Percentiles rank a stretch among this genome's conserved stretches.
Evolutionary conservation across 2,888 invertebrate species (phyloP).

Genomic region (Sclerodermus sp.): DNA sequence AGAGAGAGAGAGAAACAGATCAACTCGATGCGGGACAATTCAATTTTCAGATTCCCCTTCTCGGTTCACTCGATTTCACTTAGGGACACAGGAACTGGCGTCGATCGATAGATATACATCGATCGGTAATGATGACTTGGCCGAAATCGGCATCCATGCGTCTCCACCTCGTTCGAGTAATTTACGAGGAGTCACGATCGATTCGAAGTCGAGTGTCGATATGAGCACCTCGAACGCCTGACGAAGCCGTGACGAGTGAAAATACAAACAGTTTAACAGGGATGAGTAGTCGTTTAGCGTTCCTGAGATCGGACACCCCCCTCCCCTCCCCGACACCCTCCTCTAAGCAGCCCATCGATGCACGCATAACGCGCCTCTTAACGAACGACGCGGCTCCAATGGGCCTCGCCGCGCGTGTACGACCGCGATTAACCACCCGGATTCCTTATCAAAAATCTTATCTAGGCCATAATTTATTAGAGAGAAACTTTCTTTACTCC

Average conservation of each 20-base stretch:
- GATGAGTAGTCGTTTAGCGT: constrained; percentile 53
- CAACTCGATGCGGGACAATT: no score
- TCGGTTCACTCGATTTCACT: constrained; percentile 26
- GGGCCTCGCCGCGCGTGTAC: constrained; percentile 2
- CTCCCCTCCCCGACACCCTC: not conserved
- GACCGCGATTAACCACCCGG: constrained; percentile 7
- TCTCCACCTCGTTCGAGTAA: constrained; percentile 17
- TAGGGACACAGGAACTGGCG: constrained; percentile 34
- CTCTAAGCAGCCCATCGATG: no score
- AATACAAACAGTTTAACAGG: constrained; percentile 55
- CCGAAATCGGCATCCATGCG: constrained; percentile 20
- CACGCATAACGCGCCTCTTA: not conserved
- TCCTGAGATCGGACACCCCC: constrained; percentile 29
- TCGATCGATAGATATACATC: constrained; percentile 46
- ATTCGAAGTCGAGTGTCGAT: constrained; percentile 40
- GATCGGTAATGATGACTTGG: constrained; percentile 39
- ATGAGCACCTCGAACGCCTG: constrained; percentile 43
- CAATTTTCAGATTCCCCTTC: no score
- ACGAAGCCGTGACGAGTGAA: constrained; percentile 52
- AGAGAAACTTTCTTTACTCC: no score
- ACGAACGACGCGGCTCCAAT: constrained; percentile 8
- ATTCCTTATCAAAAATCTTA: no score
- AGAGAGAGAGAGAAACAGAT: no score
- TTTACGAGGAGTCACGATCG: constrained; percentile 43
- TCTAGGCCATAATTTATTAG: no score